phyloP scores from a whole-genome alignment of 2,113 vertebrate genomes.

The Pollachius pollachius region DNA sequence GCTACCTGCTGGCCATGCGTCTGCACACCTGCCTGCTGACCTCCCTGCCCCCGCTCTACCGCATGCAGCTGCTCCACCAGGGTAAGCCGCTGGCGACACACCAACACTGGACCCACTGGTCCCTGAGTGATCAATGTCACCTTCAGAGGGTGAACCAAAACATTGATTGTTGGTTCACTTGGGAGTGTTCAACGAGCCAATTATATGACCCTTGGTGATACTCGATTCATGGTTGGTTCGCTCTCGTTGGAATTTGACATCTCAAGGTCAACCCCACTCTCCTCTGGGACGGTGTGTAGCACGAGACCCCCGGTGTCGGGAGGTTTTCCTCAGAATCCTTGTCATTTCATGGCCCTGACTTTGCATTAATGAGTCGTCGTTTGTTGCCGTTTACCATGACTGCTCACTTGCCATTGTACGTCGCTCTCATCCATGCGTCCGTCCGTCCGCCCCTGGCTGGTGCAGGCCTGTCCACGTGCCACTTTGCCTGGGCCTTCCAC shows the following conservation, averaged over 20 bases:
- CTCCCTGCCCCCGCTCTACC: slow-evolving; percentile 92
- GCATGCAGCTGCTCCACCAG: slow-evolving; percentile 94
- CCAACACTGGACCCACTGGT: not conserved
- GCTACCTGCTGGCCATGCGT: slow-evolving; percentile 95
- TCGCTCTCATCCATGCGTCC: not conserved
- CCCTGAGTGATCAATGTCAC: not conserved
- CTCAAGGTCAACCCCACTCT: no score
- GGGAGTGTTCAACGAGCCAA: not conserved
- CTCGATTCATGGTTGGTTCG: no score
- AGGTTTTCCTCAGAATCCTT: no score
- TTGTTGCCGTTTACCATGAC: not conserved
- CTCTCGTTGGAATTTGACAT: no score
- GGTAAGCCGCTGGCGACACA: slow-evolving; percentile 70
- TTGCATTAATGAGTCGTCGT: no score
- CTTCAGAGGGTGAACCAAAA: no score
- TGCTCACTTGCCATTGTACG: not conserved
- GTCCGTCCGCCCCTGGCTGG: not conserved
- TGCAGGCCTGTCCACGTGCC: slow-evolving; percentile 92
- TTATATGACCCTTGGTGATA: no score
- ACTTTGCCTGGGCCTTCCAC: slow-evolving; percentile 99
- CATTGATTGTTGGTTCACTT: not conserved
- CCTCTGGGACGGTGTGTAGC: no score
- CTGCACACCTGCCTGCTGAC: slow-evolving; percentile 95
- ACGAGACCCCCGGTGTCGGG: no score
- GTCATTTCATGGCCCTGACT: no score